Evolutionary conservation across 1,140 invertebrate species (phyloP), one percentile per base, ranked within the genome.

Genomic region (Drosophila busckii): DNA sequence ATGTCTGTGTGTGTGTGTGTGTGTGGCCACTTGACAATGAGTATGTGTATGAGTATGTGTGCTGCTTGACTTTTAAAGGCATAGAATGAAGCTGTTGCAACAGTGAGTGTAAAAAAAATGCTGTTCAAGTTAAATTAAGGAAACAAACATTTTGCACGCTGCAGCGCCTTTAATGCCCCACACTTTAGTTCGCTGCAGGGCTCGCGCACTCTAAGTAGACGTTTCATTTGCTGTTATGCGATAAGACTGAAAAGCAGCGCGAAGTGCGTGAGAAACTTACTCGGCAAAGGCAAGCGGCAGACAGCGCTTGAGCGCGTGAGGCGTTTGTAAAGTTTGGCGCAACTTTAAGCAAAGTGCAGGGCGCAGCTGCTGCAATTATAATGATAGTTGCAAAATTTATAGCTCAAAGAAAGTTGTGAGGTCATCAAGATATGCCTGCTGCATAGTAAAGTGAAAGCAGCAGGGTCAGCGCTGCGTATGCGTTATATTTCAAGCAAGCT

Each of bases 131-230:
- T 34, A 73, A 70, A 67, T 78, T 46, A 63, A 44, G 71, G 62
- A 76, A 76, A 80, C 71, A 76, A 71, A 67, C 62, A 67, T 61
- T 78, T 70, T 58, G 53, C 70, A 75, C 64, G 61, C 53, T 67
- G 64, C 70, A 75, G 35, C 48, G 50, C 34, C 70, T 70, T 69
- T 70, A 70, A 66, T 38, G 42, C 23, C 25, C 15, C 22, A 16
- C 23, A 12, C 29, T 53, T 29, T 35, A 8, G 19, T 28, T 9
- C 9, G 8, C 1, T 2, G 12, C 15, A 20, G 13, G 23, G 37
- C 13, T 20, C 13, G 20, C 20, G 40, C 8, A 12, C 25, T 23
- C 16, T 17, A 32, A 8, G 16, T 9, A 35, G 29, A 8, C 48
- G 49, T 34, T 49, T 41, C 62, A 52, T 70, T 63, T 61, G 32